These are phyloP conservation scores for Drosophila ironensis DNA, from an alignment of 1,140 invertebrate genomes.

Conservation along the genomic window DNA sequence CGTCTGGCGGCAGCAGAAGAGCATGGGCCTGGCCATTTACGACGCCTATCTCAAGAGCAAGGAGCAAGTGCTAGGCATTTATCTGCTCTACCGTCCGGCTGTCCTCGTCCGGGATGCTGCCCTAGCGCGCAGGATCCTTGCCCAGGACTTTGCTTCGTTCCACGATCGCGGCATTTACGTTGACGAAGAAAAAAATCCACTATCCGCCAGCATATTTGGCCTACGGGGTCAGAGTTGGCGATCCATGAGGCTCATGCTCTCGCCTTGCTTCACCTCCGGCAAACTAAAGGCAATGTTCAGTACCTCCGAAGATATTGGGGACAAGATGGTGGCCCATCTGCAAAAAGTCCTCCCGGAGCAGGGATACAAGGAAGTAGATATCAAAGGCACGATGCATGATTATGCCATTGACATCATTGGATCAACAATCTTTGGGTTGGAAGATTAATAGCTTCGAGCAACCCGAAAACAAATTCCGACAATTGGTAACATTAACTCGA, in stretches of 20 bases:
- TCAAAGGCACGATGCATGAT: constrained; percentile 53
- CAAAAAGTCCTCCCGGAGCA: constrained; percentile 40
- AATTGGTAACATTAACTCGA: constrained; percentile 18
- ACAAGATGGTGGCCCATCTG: constrained; percentile 69
- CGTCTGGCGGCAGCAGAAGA: constrained; percentile 49
- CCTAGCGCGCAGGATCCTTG: constrained; percentile 81
- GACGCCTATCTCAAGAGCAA: constrained; percentile 60
- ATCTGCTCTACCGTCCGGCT: constrained; percentile 74
- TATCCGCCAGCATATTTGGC: constrained; percentile 81
- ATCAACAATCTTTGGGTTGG: constrained; percentile 69
- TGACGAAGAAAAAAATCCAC: constrained; percentile 74
- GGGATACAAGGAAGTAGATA: constrained; percentile 48
- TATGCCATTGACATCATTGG: constrained; percentile 75
- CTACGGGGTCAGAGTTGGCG: constrained; percentile 83
- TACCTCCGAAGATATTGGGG: constrained; percentile 81
- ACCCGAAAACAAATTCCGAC: constrained; percentile 63
- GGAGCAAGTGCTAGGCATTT: constrained; percentile 65
- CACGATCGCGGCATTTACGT: constrained; percentile 80
- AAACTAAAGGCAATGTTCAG: constrained; percentile 84
- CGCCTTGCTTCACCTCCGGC: constrained; percentile 84
- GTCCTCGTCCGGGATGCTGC: constrained; percentile 82
- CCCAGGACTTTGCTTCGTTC: constrained; percentile 82
- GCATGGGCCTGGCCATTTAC: constrained; percentile 62
- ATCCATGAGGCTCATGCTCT: constrained; percentile 83
- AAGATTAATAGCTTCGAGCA: constrained; percentile 66